phyloP scores from a whole-genome alignment of 2,797 vertebrate species.

The Silurus lanzhouensis region DNA sequence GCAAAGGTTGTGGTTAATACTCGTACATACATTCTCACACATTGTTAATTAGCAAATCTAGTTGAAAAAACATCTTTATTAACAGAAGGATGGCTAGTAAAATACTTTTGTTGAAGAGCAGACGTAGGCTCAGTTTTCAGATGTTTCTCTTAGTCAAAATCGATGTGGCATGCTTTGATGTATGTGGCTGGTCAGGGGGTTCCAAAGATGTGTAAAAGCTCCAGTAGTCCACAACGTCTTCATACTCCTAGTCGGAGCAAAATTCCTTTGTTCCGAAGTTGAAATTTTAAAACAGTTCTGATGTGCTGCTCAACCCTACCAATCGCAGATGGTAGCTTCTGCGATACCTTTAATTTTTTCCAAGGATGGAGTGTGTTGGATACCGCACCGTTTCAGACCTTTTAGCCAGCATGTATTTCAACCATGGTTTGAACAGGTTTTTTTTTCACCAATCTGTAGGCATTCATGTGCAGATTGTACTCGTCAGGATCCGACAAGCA shows the following conservation, averaged over 20 bases:
- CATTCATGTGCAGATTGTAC: too few species aligned
- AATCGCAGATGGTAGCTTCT: too few species aligned
- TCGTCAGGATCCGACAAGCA: too few species aligned
- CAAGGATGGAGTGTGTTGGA: background rate
- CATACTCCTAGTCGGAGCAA: background rate
- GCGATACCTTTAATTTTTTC: too few species aligned
- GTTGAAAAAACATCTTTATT: background rate
- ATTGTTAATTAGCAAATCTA: too few species aligned
- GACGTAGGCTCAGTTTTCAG: background rate
- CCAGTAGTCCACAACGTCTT: background rate
- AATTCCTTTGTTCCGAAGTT: too few species aligned
- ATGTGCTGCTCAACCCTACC: background rate
- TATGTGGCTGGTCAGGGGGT: background rate
- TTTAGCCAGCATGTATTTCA: background rate
- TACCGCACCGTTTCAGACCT: background rate
- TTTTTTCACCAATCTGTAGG: too few species aligned
- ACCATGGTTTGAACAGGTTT: too few species aligned
- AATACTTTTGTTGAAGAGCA: background rate
- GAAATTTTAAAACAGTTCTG: too few species aligned
- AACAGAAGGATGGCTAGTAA: background rate
- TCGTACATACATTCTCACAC: too few species aligned
- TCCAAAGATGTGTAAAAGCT: background rate
- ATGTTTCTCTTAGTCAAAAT: background rate
- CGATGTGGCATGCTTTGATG: background rate
- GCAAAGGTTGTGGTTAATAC: too few species aligned